A percentile compares a stretch with the other conserved stretches of the same genome.
phyloP scores from a whole-genome alignment of 2,113 vertebrate genomes.

The Gallinago undulata region DNA sequence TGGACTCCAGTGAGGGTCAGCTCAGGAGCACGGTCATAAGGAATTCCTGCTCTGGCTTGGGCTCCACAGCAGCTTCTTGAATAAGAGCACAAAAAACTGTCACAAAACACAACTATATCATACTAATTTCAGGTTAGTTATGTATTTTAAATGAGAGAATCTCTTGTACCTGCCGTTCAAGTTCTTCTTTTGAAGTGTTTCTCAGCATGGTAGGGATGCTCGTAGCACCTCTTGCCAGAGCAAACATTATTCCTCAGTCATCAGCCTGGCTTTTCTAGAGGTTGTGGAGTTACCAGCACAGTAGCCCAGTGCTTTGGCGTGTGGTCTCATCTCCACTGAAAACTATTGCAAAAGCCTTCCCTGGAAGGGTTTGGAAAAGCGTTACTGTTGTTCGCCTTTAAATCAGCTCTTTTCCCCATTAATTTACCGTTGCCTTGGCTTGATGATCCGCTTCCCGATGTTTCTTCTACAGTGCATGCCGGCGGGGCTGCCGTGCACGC shows the following conservation, averaged over 20 bases:
- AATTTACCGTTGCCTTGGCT: background rate
- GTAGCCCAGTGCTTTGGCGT: accelerated
- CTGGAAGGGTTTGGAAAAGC: background rate
- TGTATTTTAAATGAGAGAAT: background rate
- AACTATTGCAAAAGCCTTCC: background rate
- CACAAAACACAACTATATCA: background rate
- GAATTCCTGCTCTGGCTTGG: background rate
- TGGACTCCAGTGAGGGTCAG: background rate
- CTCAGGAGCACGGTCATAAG: background rate
- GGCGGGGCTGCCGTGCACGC: background rate
- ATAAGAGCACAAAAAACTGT: background rate
- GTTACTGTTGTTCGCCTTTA: background rate
- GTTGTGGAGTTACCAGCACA: background rate
- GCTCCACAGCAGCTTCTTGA: background rate
- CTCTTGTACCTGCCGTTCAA: too few relatives aligned
- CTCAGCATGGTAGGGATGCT: background rate
- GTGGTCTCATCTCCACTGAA: background rate
- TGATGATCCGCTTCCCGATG: accelerated
- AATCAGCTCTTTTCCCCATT: accelerated
- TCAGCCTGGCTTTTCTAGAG: background rate
- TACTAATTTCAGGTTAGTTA: background rate
- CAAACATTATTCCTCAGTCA: background rate
- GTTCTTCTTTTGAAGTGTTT: background rate
- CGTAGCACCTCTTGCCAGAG: background rate
- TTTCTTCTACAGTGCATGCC: accelerated